These are phyloP conservation scores for Ambastaia sidthimunki DNA, from an alignment of 2,797 vertebrate genomes.

Conservation along the genomic window DNA sequence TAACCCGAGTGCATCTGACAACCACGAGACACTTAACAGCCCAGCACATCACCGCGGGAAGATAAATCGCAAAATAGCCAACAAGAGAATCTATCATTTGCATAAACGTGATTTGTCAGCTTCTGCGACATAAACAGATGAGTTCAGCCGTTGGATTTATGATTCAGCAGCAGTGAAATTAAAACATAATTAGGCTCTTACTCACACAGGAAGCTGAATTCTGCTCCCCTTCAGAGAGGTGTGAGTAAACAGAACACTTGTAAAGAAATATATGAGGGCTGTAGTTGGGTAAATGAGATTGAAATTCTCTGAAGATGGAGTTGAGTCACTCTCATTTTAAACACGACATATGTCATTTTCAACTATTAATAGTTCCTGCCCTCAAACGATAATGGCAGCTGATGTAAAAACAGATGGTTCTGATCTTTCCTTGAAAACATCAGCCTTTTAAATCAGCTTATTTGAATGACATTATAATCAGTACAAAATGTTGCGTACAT, in stretches of 20 bases:
- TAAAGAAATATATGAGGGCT: background rate
- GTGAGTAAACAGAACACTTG: conserved; percentile 26
- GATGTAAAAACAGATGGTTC: conserved; percentile 18
- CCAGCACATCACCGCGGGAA: background rate
- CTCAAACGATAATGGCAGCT: conserved; percentile 15
- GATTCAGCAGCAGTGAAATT: conserved; percentile 40
- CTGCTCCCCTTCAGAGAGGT: conserved; percentile 15
- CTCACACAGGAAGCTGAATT: conserved; percentile 21
- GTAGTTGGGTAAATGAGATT: background rate
- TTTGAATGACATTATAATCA: background rate
- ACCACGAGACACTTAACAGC: conserved; percentile 13
- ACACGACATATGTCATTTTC: conserved; percentile 33
- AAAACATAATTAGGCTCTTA: conserved; percentile 40
- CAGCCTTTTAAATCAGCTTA: background rate
- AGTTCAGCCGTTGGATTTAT: background rate
- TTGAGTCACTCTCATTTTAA: no score
- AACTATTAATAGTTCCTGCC: conserved; percentile 36
- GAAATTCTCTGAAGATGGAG: no score
- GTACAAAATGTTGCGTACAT: no score
- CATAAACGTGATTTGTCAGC: conserved; percentile 1
- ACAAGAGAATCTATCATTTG: conserved; percentile 1
- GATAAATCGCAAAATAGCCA: background rate
- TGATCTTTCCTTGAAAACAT: background rate
- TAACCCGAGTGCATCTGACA: background rate
- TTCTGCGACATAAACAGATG: conserved; percentile 11